Evolutionary conservation across 2,797 vertebrate genomes (phyloP), one percentile per base, ranked within the genome.

Genomic region (Danio choprae): DNA sequence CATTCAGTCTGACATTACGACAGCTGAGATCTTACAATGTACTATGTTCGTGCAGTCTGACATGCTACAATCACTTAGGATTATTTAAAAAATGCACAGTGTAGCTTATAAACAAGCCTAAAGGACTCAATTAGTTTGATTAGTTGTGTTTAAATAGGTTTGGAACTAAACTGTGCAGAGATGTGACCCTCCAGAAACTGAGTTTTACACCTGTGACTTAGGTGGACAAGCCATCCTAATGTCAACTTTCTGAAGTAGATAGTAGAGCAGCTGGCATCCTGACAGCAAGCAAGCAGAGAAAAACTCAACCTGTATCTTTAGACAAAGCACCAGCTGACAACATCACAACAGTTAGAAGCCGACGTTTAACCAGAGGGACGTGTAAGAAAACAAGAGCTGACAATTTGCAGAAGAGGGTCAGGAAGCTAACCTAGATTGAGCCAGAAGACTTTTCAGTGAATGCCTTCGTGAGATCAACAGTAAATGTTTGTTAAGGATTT

Each of bases 301-400:
- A 79, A 82, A 75, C 74, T 79, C 70, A 81, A 83, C 78, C 78
- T 81, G 82, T 29, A 73, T 58, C 72, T 74, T 74, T 81, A 67
- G 70, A 78, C 44, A n/a, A 50, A 72, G 75, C 40, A 56, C 73
- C 46, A 80, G 70, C 80, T 70, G 71, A 62, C 55, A 80, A 82
- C 77, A 60, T 58, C 74, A 72, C 67, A 84, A 62, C 59, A 77
- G 53, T 74, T 53, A 59, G 44, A 74, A 78, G 69, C 44, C 77
- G 73, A 81, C 83, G 78, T 84, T 88, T 86, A 87, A 84, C 84
- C 55, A 16, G 63, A 77, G 51, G 67, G 80, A 64, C 55, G 68
- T 80, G 77, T 40, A 36, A 50, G 63, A 74, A 80, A 82, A 77
- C 51, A 65, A 56, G 56, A 82, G 51, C 78, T 70, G 75, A 80